Base-by-base conservation (phyloP, 2,888 invertebrate genomes). In the Protophormia terraenovae region DNA sequence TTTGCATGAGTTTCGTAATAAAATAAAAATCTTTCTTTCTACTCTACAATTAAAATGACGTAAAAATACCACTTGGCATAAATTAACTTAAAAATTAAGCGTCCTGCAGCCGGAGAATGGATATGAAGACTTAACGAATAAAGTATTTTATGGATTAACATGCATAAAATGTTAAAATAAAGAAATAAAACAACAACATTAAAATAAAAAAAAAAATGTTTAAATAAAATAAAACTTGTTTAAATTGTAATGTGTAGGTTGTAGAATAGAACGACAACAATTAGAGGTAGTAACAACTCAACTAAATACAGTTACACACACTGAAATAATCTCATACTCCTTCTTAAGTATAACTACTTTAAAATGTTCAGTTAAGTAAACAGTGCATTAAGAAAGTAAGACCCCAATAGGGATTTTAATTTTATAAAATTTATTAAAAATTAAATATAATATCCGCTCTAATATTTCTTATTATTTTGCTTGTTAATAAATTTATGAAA, bases 101-200 rank as follows among this genome's bases (percentile, higher is more conserved):
- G 69, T 22, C 69, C 38, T 50, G 16, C 60, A 14, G 38, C 38
- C 24, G 50, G 27, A 60, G 60, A 60, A 41, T 4, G 16, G 16
- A 7, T 29, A 7, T 47, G 73, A 80, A 66, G 53, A 45, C 55
- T 80, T 27, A 73, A 60, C n/a, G 50, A 60, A 16, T 67, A 45
- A 62, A 64, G 62, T 45, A 69, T 53, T 82, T 77, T 22, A 62
- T 58, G 86, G 88, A 89, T 90, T 89, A 90, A 88, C 90, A 90
- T 90, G 90, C 89, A 90, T 90, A 89, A 90, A 91, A 91, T 90
- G 89, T 90, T 89, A 87, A 90, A 90, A 90, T 87, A 88, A 88
- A 88, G 88, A 87, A 53, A 79, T 55, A 27, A 66, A 80, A 73
- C 12, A 62, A 64, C 50, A 73, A 66, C 64, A 73, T 47, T 66